These are phyloP conservation scores for Trachelus iudaicus DNA, from an alignment of 2,888 invertebrate species.

Conservation along the genomic window DNA sequence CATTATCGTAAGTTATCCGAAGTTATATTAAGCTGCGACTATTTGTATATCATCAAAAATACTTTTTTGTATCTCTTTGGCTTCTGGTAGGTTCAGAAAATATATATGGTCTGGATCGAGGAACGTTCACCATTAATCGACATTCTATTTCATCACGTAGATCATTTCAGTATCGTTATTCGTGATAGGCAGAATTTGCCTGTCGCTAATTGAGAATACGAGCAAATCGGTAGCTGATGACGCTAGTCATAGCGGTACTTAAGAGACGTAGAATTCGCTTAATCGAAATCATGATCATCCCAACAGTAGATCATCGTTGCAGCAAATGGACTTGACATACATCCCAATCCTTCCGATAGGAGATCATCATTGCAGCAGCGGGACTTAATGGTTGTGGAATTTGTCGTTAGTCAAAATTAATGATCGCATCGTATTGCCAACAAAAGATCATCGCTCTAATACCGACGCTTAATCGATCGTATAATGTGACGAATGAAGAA, in stretches of 20 bases:
- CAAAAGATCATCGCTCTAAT: background rate
- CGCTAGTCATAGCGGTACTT: background rate
- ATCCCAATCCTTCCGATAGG: background rate
- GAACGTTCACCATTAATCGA: background rate
- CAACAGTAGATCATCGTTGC: too few species aligned
- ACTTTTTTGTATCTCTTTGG: too few species aligned
- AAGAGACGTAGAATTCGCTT: background rate
- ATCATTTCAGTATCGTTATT: background rate
- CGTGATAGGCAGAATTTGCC: background rate
- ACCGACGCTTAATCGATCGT: slow-evolving; percentile 17
- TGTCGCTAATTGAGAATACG: background rate
- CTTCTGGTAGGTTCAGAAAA: background rate
- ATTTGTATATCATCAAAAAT: background rate
- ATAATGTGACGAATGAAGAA: background rate
- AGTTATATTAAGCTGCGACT: too few species aligned
- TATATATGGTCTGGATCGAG: background rate
- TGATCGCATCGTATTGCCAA: background rate
- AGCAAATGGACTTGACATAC: too few species aligned
- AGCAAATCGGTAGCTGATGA: background rate
- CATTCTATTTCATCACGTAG: background rate
- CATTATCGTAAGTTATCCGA: too few species aligned
- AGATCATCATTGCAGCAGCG: background rate
- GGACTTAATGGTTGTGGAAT: background rate
- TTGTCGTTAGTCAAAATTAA: background rate
- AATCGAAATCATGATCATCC: background rate